Conservation (phyloP, 2,888 invertebrate genomes). For the Serripes groenlandicus region DNA sequence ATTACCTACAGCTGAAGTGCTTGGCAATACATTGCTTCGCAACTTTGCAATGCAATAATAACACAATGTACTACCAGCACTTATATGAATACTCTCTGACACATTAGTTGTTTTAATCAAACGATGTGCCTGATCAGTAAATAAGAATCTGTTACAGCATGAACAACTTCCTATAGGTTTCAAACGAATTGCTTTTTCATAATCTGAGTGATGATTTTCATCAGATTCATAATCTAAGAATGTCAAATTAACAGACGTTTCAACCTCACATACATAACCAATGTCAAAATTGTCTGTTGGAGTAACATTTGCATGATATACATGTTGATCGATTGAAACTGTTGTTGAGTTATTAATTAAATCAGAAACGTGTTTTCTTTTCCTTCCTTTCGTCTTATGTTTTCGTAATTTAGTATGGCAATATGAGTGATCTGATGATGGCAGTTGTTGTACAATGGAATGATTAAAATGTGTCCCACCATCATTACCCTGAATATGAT, state of each 20-base stretch:
- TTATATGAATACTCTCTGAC: neutral
- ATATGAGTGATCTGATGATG: no score
- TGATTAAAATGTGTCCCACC: no score
- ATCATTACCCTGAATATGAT: no score
- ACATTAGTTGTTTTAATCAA: neutral
- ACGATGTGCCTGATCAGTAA: conserved; percentile 22
- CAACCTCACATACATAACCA: neutral
- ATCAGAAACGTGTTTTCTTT: no score
- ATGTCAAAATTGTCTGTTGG: no score
- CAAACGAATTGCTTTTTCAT: conserved; percentile 21
- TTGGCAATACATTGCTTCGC: neutral
- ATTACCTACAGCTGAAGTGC: conserved; percentile 12
- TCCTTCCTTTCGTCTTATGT: no score
- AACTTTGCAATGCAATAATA: neutral
- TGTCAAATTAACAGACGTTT: conserved; percentile 5
- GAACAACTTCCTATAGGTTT: conserved; percentile 32
- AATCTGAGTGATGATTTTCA: neutral
- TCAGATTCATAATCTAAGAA: conserved; percentile 18
- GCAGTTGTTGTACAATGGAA: no score
- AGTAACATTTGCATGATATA: no score
- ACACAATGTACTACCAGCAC: no score
- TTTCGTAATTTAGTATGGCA: no score
- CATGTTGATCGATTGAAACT: no score
- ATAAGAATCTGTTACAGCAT: conserved; percentile 37
- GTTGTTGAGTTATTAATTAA: no score